Percentiles rank a stretch among this genome's conserved stretches.
phyloP scores from a whole-genome alignment of 2,113 vertebrate species.

The Antechinus flavipes region DNA sequence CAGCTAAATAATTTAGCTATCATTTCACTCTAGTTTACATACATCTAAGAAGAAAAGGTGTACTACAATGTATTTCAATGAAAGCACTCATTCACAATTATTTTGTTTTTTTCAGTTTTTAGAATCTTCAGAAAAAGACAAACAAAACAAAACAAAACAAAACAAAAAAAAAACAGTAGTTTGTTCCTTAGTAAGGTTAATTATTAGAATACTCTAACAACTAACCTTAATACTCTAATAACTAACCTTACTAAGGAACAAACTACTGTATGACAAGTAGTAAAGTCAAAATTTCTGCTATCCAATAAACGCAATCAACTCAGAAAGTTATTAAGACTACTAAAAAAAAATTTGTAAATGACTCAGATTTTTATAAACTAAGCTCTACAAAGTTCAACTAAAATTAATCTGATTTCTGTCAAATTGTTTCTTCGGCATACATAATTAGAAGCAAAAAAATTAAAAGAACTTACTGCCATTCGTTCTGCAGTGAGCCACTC shows the following conservation, averaged over 20 bases:
- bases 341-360: background rate
- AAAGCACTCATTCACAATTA: background rate
- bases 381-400: background rate
- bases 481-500: slow-evolving; percentile 99
- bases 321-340: background rate
- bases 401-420: slow-evolving; percentile 31
- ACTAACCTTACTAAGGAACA: background rate
- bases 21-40: background rate
- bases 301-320: background rate
- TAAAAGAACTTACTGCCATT: slow-evolving; percentile 93
- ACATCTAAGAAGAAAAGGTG: background rate
- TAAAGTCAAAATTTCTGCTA: background rate
- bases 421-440: slow-evolving; percentile 18
- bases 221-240: background rate
- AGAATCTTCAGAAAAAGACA: no score
- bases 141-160: no score
- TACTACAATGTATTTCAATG: background rate
- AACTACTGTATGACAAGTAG: background rate
- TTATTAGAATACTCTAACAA: background rate
- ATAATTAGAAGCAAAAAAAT: slow-evolving; percentile 30
- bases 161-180: no score
- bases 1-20: background rate
- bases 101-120: background rate
- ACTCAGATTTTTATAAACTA: background rate
- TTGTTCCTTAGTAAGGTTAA: no score